phyloP scores from a whole-genome alignment of 2,113 vertebrate genomes.

The Corydoras sp. region DNA sequence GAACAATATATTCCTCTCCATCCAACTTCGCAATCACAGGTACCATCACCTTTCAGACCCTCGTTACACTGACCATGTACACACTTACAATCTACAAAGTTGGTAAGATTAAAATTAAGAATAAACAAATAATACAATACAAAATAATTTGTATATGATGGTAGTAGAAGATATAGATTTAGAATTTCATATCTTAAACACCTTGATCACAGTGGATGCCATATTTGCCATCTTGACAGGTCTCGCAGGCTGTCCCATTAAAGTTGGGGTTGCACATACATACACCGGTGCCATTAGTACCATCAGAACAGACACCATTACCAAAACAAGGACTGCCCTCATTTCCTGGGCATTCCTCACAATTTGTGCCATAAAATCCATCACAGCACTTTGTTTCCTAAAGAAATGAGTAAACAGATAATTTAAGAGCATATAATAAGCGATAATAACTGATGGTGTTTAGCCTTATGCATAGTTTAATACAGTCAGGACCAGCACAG shows the following conservation, averaged over 20 bases:
- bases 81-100: conserved; percentile 69
- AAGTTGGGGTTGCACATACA: conserved; percentile 74
- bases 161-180: no score
- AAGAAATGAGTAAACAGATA: background rate
- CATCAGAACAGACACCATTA: conserved; percentile 78
- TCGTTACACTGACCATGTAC: conserved; percentile 76
- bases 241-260: conserved; percentile 79
- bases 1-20: conserved; percentile 82
- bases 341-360: conserved; percentile 78
- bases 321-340: conserved; percentile 65
- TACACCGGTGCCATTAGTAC: conserved; percentile 69
- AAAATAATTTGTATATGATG: no score
- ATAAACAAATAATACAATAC: background rate
- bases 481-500: no score
- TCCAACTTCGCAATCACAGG: conserved; percentile 77
- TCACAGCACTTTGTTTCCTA: conserved; percentile 76
- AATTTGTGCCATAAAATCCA: conserved; percentile 80
- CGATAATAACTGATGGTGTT: no score
- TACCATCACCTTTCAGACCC: conserved; percentile 71
- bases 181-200: conserved; percentile 33
- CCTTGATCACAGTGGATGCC: conserved; percentile 85
- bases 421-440: background rate
- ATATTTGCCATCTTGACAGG: conserved; percentile 68
- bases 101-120: background rate
- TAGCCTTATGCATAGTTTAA: no score